Evolutionary conservation across 2,888 invertebrate species (phyloP), one percentile per base, ranked within the genome.

Genomic region (Eurytoma adleriae): DNA sequence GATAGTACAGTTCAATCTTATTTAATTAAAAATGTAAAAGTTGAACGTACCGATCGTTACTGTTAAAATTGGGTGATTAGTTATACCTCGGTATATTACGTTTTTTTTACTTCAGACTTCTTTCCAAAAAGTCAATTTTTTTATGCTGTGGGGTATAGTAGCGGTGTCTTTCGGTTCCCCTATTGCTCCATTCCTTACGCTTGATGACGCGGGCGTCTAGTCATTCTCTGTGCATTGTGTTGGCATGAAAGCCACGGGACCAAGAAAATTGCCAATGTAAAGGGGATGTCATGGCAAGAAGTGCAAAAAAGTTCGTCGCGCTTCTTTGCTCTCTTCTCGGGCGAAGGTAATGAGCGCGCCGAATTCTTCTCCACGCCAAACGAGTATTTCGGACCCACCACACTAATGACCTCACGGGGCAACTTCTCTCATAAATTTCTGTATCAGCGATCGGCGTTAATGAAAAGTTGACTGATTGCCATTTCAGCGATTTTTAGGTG

Each of bases 121-220:
- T 83, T 90, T 90, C 89, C 89, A 90, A 89, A 90, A 89, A 89
- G 89, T 89, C 86, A 86, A 85, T 10, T 10, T 40, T 40, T 40
- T 40, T 10, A 40, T 10, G 10, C 30, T 40, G 7, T 10, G 40
- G 10, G 10, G 10, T 40, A 88, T 89, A 89, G 88, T 88, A 89
- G 89, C 84, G 87, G 84, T 89, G 90, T 89, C 89, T 90, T 89
- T 89, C 88, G 85, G 84, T 83, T 84, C 85, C 85, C 84, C 85
- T 83, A 83, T 83, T 85, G 84, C 82, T 79, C 80, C 82, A 75
- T 69, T 40, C 7, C 40, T 40, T 40, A 40, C 76, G 78, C 61
- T 73, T 62, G 68, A 24, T 24, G 13, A 18, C 48, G 68, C n/a
- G 24, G 59, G 64, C 84, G 85, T 87, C 86, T 86, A 87, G 87